Base-by-base conservation (phyloP, 30 jellyfish, hydroid and myxozoan species). In the Cassiopea xamachana region DNA sequence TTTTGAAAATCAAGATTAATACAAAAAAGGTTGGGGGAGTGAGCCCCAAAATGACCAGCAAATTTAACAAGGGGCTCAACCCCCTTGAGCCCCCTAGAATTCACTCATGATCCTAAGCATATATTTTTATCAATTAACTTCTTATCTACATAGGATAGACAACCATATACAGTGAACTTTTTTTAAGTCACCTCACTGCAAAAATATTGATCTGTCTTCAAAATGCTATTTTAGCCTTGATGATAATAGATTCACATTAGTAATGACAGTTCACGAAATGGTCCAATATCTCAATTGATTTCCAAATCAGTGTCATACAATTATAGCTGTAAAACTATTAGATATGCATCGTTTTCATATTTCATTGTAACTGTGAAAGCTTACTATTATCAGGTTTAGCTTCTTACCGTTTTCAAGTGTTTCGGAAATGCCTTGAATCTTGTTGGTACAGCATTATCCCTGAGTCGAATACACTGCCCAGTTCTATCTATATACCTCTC, bases 391-490 rank as follows among this genome's bases (percentile, higher is more conserved):
- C 64, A 55, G 64, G 64, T 55, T 55, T 55, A 10, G 64, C 64
- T 55, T 55, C 64, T 82, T 82, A 51, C 91, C 88, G 47, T 85
- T 48, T 71, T 85, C 15, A 85, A 75, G 55, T 85, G 80, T 46
- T 85, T 19, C 48, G 90, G 93, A 46, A 85, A 85, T 27, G 27
- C 48, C 79, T 73, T 73, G 90, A 83, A 1, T 64, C 92, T 16
- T 13, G 90, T 83, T 71, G 92, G 92, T 18, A 47, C 78, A 68
- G 86, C 86, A 48, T 68, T 70, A 7, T 49, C 78, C 55, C 73
- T 71, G 45, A 67, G 45, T 69, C 58, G 19, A 6, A 51, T 18
- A 39, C 68, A n/a, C 50, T 83, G 73, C 75, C 55, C 87, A 77
- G 27, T 59, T 50, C 87, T 44, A 50, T 77, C 72, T 7, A 77